phyloP scores from a whole-genome alignment of 2,888 invertebrate genomes.

The Sinelater perroti region DNA sequence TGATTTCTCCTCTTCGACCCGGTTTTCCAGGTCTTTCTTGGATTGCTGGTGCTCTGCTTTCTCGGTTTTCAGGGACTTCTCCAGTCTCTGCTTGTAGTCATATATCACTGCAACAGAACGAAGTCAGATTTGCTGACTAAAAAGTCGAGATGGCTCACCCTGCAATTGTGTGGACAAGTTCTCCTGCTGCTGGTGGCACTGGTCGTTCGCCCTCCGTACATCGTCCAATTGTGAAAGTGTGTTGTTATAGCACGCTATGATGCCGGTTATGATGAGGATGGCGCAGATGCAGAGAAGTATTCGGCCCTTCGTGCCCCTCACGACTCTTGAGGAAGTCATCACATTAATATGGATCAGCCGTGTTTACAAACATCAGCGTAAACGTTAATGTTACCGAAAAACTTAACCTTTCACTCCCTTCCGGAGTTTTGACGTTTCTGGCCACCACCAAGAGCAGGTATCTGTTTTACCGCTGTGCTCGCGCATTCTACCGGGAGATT shows the following conservation, averaged over 20 bases:
- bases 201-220: constrained; percentile 62
- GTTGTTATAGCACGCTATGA: constrained; percentile 68
- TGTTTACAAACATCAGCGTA: constrained; percentile 41
- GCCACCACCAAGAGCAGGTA: background rate
- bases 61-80: constrained; percentile 66
- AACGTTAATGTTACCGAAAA: constrained; percentile 15
- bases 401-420: constrained; percentile 31
- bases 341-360: constrained; percentile 43
- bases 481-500: constrained; percentile 1
- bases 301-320: constrained; percentile 67
- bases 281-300: constrained; percentile 65
- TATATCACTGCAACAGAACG: constrained; percentile 62
- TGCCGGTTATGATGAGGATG: constrained; percentile 62
- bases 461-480: background rate
- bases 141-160: constrained; percentile 57
- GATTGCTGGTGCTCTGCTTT: constrained; percentile 65
- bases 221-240: constrained; percentile 67
- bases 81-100: constrained; percentile 67
- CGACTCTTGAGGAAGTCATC: constrained; percentile 66
- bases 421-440: constrained; percentile 9
- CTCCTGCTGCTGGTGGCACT: constrained; percentile 68
- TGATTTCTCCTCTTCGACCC: constrained; percentile 62
- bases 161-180: constrained; percentile 67
- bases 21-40: constrained; percentile 61
- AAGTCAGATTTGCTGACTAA: background rate